Percentiles rank a stretch among this genome's conserved stretches.
Evolutionary conservation across 2,113 vertebrate species (phyloP).

Genomic region (Xenopus laevis): DNA sequence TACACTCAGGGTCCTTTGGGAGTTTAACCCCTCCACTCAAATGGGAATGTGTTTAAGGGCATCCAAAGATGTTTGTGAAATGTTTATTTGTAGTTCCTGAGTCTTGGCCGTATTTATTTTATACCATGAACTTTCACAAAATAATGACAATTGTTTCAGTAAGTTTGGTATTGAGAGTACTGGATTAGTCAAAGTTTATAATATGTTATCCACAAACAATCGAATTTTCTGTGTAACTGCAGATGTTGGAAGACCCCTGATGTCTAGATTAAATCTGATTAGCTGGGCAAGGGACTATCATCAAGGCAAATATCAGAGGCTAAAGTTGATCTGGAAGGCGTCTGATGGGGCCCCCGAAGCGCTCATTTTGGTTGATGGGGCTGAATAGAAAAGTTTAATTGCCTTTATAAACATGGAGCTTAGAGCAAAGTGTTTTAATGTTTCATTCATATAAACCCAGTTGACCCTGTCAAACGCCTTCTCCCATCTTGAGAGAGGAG

Average conservation of each 20-base stretch:
- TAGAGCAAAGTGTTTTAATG: no score
- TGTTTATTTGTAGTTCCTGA: no score
- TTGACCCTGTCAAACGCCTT: neutral
- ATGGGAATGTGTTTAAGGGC: no score
- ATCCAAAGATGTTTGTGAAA: no score
- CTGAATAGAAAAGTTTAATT: neutral
- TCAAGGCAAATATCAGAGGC: neutral
- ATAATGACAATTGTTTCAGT: no score
- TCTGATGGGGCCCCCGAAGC: no score
- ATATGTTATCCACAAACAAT: neutral
- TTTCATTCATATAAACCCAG: no score
- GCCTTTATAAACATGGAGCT: neutral
- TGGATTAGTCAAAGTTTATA: neutral
- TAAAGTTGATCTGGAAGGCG: neutral
- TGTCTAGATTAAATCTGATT: neutral
- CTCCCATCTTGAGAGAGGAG: neutral
- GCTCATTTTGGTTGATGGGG: neutral
- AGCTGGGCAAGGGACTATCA: neutral
- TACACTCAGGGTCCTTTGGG: no score
- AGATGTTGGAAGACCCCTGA: neutral
- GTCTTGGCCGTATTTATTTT: no score
- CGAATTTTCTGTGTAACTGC: neutral
- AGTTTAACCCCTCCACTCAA: no score
- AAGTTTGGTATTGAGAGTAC: no score
- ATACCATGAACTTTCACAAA: no score